Percentiles rank a stretch among this genome's conserved stretches.
These are phyloP conservation scores for Drosophila pseudotalamancana DNA, from an alignment of 2,888 invertebrate species.

Conservation along the genomic window DNA sequence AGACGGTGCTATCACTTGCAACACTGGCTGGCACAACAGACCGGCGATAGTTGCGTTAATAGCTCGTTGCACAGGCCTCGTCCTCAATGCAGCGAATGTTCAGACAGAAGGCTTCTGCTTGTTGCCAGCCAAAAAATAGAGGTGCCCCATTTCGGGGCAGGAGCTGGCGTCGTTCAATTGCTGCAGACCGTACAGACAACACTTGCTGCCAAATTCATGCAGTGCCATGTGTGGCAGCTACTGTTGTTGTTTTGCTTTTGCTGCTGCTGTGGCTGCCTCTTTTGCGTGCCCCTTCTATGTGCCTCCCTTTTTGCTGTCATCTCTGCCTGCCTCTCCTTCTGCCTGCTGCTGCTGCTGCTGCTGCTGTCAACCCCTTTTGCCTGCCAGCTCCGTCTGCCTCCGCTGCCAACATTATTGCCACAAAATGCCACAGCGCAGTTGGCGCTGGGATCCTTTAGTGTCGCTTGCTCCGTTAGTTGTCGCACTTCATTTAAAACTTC, in stretches of 20 bases:
- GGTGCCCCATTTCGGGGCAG: slow-evolving; percentile 7
- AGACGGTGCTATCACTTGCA: slow-evolving; percentile 13
- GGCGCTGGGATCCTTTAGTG: slow-evolving; percentile 50
- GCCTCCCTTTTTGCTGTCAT: slow-evolving; percentile 15
- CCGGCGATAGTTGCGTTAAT: slow-evolving; percentile 55
- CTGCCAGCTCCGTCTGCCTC: slow-evolving; percentile 11
- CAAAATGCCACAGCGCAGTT: slow-evolving; percentile 75
- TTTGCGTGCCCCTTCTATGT: too few relatives aligned
- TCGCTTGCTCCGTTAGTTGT: slow-evolving; percentile 68
- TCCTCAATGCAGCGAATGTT: too few relatives aligned
- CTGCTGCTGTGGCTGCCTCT: not conserved
- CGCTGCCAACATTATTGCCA: slow-evolving; percentile 66
- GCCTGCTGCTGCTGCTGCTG: slow-evolving; percentile 2
- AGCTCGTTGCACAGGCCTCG: slow-evolving; percentile 50
- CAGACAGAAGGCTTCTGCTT: slow-evolving; percentile 23
- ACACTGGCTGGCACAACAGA: slow-evolving; percentile 16
- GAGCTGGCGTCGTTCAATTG: not conserved
- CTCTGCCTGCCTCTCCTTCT: too few relatives aligned
- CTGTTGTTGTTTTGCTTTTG: not conserved
- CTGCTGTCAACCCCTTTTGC: too few relatives aligned
- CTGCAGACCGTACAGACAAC: slow-evolving; percentile 27
- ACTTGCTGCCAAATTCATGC: slow-evolving; percentile 73
- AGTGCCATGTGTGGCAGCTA: slow-evolving; percentile 38
- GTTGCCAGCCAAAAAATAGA: slow-evolving; percentile 38
- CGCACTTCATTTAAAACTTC: slow-evolving; percentile 79